These are phyloP conservation scores for Perdita meconis DNA, from an alignment of 2,888 invertebrate genomes.

Conservation along the genomic window DNA sequence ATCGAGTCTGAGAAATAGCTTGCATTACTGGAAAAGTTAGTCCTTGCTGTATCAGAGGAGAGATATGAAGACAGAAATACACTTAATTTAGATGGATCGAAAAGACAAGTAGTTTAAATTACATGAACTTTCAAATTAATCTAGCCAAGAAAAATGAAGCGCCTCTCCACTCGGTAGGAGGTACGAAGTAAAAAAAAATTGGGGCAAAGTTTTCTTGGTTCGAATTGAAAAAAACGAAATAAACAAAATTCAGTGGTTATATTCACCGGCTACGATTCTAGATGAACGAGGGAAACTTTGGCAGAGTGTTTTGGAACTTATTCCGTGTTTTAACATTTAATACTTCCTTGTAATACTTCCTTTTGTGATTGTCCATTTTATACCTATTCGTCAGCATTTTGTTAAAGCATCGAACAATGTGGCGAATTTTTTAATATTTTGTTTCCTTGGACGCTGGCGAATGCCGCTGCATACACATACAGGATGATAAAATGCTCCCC, in stretches of 20 bases:
- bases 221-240: too few species aligned
- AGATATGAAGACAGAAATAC: neutral
- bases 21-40: slow-evolving; percentile 25
- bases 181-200: slow-evolving; percentile 15
- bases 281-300: neutral
- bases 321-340: too few species aligned
- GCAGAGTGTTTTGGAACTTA: too few species aligned
- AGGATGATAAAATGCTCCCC: too few species aligned
- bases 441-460: too few species aligned
- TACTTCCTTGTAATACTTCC: too few species aligned
- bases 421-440: too few species aligned
- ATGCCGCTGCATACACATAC: too few species aligned
- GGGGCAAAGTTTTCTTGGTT: neutral
- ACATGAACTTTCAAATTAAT: slow-evolving; percentile 8
- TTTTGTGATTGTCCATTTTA: too few species aligned
- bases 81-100: slow-evolving; percentile 11
- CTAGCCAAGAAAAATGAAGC: slow-evolving; percentile 7
- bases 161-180: neutral
- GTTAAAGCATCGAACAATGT: too few species aligned
- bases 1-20: neutral
- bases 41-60: neutral
- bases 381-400: too few species aligned
- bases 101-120: slow-evolving; percentile 22
- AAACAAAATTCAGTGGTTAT: neutral
- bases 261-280: neutral